phyloP scores from a whole-genome alignment of 2,888 invertebrate species.

The Chrysolina haemoptera region DNA sequence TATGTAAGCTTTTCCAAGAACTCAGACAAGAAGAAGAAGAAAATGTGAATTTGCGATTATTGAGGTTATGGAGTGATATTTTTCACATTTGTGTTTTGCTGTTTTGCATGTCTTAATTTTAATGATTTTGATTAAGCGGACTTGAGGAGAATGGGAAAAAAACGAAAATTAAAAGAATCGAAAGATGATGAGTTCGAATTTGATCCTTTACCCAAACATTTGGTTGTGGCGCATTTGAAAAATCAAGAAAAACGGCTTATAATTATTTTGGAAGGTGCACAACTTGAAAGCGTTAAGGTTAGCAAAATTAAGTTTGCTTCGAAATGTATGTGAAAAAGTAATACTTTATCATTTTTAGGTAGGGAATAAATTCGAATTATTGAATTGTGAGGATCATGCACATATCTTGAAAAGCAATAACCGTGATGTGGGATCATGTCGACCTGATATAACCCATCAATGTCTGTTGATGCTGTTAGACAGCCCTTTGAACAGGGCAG shows the following conservation, averaged over 20 bases:
- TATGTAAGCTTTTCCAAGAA: too few species aligned
- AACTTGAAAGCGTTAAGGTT: constrained; percentile 94
- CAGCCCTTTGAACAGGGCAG: constrained; percentile 96
- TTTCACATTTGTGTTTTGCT: too few species aligned
- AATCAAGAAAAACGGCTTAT: constrained; percentile 93
- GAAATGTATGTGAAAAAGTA: background rate
- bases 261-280: constrained; percentile 93
- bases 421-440: constrained; percentile 88
- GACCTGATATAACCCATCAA: constrained; percentile 98
- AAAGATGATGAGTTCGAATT: constrained; percentile 82
- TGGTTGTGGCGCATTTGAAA: constrained; percentile 84
- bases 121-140: background rate
- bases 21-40: too few species aligned
- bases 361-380: constrained; percentile 88
- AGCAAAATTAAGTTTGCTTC: constrained; percentile 16
- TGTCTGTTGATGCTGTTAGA: constrained; percentile 98
- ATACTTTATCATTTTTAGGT: constrained; percentile 72
- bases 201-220: constrained; percentile 84
- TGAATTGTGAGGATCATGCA: constrained; percentile 95
- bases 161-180: constrained; percentile 70
- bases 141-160: constrained; percentile 70
- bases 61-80: background rate
- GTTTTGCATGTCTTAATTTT: background rate
- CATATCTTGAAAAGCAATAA: constrained; percentile 88
- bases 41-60: background rate